Evolutionary conservation across 2,888 invertebrate species (phyloP), one percentile per base, ranked within the genome.

Genomic region (Dyspetes luteomarginatus): DNA sequence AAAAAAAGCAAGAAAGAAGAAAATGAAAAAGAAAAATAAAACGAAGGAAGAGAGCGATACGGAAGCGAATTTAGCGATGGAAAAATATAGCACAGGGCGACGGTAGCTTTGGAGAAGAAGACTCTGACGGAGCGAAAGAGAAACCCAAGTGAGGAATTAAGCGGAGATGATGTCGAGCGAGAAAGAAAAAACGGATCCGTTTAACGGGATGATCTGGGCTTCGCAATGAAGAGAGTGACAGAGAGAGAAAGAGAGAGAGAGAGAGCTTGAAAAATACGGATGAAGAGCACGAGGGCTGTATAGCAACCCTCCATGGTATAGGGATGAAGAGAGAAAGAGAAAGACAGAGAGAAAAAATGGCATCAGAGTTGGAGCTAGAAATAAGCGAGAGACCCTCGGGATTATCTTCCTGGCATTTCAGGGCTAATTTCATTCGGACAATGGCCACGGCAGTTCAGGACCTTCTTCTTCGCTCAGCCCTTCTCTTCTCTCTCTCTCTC

Each of bases 351-450:
- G 73, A 64, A 28, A 50, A 58, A 74, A 52, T 60, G 64, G 67
- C 12, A 67, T 64, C 24, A 45, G 65, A 78, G 73, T 67, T 62
- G 73, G 76, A 69, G 58, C 30, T 71, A 48, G 78, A 69, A 58
- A 71, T 65, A 74, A 81, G 74, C 64, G 73, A 62, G 72, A 72
- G 68, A 77, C 77, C 77, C 74, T 67, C 67, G 72, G 87, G 85
- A 89, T 90, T 90, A 88, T 90, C 90, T 90, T 88, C 86, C 84
- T 85, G 85, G 86, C 89, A 88, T 91, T 91, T 91, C 88, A 90
- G 88, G 91, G 88, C 89, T 91, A 91, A 91, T 91, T 91, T 91
- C 89, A 86, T 87, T 84, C 86, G 86, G 85, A 90, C 89, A 91
- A 91, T 89, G 88, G 85, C 78, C 52, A 78, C 69, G 73, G 76